Evolutionary conservation across 1,140 invertebrate genomes (phyloP).

Genomic region (Notospermus geniculatus): DNA sequence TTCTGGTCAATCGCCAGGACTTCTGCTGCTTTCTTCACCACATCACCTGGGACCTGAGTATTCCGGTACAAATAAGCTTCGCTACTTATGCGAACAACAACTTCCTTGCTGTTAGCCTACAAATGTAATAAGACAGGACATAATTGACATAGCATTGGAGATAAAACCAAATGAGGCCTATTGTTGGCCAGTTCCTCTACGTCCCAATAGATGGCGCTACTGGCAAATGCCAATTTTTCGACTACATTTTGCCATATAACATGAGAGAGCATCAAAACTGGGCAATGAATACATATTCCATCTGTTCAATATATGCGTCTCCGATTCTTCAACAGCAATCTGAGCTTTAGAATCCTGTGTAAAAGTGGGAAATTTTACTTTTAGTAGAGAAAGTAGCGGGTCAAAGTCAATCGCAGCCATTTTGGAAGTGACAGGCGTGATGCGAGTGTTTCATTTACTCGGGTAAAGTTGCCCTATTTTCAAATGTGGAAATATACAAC

Average conservation of each 20-base stretch:
- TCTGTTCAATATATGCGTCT: background rate
- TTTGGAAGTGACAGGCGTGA: background rate
- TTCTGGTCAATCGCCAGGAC: constrained; percentile 14
- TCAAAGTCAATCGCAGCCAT: constrained; percentile 2
- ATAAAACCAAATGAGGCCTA: no score
- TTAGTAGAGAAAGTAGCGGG: constrained; percentile 6
- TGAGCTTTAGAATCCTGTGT: background rate
- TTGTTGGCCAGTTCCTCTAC: background rate
- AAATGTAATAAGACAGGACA: constrained; percentile 13
- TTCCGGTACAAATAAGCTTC: constrained; percentile 25
- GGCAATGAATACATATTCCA: background rate
- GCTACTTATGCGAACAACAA: constrained; percentile 28
- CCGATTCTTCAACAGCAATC: background rate
- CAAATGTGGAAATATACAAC: no score
- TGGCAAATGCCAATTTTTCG: background rate
- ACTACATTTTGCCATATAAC: background rate
- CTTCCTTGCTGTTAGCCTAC: constrained; percentile 33
- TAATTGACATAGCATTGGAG: background rate
- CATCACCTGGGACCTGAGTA: constrained; percentile 12
- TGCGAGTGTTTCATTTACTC: no score
- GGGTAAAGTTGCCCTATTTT: no score
- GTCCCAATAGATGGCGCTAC: background rate
- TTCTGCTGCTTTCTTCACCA: constrained; percentile 16
- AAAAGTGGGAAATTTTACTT: background rate
- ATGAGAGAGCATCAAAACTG: background rate